phyloP scores from a whole-genome alignment of 2,113 vertebrate genomes.

The Serinus canaria region DNA sequence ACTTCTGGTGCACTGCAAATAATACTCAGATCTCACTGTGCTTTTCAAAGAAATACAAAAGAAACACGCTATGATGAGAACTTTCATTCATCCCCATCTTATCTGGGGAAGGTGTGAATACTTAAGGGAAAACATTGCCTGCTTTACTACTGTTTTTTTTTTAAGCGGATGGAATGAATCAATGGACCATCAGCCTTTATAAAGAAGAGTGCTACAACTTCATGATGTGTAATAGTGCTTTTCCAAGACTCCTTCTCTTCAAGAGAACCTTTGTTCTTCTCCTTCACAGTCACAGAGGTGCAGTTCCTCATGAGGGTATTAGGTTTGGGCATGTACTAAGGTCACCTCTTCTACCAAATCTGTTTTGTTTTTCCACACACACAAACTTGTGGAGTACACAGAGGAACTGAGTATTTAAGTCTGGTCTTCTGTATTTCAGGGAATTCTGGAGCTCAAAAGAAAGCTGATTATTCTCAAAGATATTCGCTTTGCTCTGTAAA shows the following conservation, averaged over 20 bases:
- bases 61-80: neutral
- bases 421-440: neutral
- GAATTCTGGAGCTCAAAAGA: neutral
- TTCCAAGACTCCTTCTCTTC: neutral
- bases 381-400: neutral
- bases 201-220: neutral
- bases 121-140: neutral
- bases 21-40: neutral
- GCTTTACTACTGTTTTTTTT: neutral
- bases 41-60: neutral
- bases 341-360: neutral
- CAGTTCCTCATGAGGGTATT: neutral
- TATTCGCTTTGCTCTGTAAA: neutral
- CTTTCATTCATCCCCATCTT: neutral
- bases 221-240: rapidly evolving
- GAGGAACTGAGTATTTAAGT: neutral
- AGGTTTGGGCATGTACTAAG: neutral
- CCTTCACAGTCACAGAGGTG: neutral
- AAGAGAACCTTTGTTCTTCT: neutral
- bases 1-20: neutral
- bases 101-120: neutral
- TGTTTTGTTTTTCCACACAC: neutral
- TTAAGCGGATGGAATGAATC: neutral
- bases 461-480: neutral
- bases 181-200: neutral